Base-by-base conservation (phyloP, 1,140 invertebrate genomes). In the Eupristina koningsbergeri region DNA sequence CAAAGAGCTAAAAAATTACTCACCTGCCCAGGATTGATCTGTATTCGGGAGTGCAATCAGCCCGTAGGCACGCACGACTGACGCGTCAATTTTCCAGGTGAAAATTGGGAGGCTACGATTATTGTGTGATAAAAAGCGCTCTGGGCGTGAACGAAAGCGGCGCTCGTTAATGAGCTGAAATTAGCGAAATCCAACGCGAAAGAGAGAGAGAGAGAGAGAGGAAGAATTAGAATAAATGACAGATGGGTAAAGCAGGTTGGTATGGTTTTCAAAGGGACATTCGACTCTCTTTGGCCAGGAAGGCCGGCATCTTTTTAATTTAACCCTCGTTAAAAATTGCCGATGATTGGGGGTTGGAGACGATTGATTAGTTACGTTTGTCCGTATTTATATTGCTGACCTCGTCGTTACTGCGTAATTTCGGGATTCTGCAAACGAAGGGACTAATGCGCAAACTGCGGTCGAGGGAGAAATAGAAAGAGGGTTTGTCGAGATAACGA, bases 351-450 rank as follows among this genome's bases (percentile, higher is more conserved):
- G 26, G 34, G 86, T 85, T 34, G 29, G 85, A 85, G 61, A 85
- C 87, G 88, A 90, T 91, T 90, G 89, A 91, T 92, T 90, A 89
- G 88, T 85, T 83, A 76, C 78, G 47, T 73, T 81, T 80, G 75
- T 84, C 87, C 86, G 88, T 90, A 91, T 90, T 91, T 91, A 90
- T 90, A 88, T 89, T 87, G 88, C 29, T 86, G 85, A 88, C 86
- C 88, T 88, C 87, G 87, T 89, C 86, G 87, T 88, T 90, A 86
- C 84, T 84, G 82, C 85, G 85, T 89, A 88, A 87, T 89, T 89
- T 88, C 81, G 81, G 80, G 22, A 53, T 6, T 7, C 3, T 26
- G 84, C 86, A 80, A 84, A 84, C 84, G 81, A 85, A 85, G 78
- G 39, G 83, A 85, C 87, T 88, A 87, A 90, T 89, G 87, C 85